Base-by-base conservation (phyloP, 1,140 invertebrate species). In the Centruroides vittatus region DNA sequence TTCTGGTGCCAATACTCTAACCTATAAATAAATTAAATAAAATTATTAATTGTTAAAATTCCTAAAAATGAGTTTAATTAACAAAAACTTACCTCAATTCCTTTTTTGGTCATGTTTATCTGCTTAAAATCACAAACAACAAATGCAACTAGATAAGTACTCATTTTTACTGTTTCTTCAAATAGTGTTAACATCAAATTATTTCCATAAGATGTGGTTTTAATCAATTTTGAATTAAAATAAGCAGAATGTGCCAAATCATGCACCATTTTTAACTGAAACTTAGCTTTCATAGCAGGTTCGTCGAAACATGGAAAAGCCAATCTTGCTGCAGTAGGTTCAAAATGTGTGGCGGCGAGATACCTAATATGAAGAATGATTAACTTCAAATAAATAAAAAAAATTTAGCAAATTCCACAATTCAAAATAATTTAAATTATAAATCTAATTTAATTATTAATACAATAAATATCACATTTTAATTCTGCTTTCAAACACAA, bases 241-340 rank as follows among this genome's bases (percentile, higher is more conserved):
- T 92, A 75, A 0, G 88, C 87, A 65, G 89, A 88, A 71, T 92
- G 88, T 72, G 89, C 86, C 65, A 83, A 80, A 69, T 91, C 88
- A 66, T 90, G 81, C 56, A 91, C 86, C 62, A 93, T 88, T 6
- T 87, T 89, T 54, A 94, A 80, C 70, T 86, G 86, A 76, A 96
- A 99, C 55, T 83, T 85, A 0, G 95, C 93, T 71, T 97, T 90
- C 61, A 96, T 84, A 57, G 93, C 87, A 0, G 94, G 95, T 68
- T 99, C 95, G 72, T 98, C 95, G 67, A 97, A 92, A 71, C 93
- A 98, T 0, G 95, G 95, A 71, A 98, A 99, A 0, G 93, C 92
- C 60, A 86, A 83, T 13, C 95, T 79, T 0, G 95, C 95, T 66
- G 89, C 88, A 6, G 91, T 94, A 56, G 95, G 85, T 73, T 97